Percentiles rank a stretch among this genome's conserved stretches.
phyloP scores from a whole-genome alignment of 2,113 vertebrate species.

The Apteryx owenii region DNA sequence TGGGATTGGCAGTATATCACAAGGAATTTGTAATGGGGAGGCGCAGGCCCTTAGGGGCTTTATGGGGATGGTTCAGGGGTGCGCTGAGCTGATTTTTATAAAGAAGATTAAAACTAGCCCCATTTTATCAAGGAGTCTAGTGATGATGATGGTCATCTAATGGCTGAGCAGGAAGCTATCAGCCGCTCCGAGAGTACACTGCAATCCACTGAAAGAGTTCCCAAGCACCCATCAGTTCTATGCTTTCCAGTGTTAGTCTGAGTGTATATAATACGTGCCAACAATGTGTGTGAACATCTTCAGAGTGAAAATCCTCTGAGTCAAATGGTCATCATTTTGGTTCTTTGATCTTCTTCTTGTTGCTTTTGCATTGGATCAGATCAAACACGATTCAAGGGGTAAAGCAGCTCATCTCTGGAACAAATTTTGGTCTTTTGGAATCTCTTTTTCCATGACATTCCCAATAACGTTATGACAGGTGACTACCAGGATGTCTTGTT shows the following conservation, averaged over 20 bases:
- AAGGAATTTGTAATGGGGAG: neutral
- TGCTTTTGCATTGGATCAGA: neutral
- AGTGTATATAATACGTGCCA: neutral
- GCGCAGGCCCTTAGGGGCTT: neutral
- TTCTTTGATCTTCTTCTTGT: neutral
- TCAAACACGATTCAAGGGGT: neutral
- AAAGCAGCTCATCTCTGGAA: neutral
- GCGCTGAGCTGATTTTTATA: neutral
- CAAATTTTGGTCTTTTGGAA: neutral
- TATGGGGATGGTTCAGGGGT: neutral
- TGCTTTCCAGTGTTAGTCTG: neutral
- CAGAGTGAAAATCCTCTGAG: neutral
- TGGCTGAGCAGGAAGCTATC: neutral
- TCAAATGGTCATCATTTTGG: neutral
- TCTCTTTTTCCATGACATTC: neutral
- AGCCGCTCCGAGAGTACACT: neutral
- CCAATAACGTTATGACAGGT: accelerated
- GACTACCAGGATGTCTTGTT: neutral
- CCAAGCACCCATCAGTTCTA: neutral
- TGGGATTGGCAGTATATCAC: neutral
- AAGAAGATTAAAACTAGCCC: neutral
- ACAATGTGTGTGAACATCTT: neutral
- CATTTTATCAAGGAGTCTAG: neutral
- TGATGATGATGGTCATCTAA: neutral
- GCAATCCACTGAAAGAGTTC: neutral